Evolutionary conservation across 92 coral and sea anemone species (phyloP).

Genomic region (Meandrina meandrites): DNA sequence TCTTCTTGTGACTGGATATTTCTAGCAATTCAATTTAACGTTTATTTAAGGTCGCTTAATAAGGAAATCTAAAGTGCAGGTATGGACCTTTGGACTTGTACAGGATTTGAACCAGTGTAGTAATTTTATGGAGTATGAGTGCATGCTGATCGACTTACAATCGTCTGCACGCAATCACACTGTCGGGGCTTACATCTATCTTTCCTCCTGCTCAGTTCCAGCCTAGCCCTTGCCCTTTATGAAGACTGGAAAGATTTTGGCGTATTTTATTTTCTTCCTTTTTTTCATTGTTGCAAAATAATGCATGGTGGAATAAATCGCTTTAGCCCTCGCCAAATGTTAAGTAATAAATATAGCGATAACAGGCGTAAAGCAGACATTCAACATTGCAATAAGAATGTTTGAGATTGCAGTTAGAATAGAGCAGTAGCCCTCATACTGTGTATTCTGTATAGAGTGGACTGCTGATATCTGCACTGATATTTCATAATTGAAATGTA

Average conservation of each 20-base stretch:
- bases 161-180: background rate
- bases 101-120: background rate
- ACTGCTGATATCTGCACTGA: background rate
- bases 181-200: background rate
- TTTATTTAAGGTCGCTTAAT: background rate
- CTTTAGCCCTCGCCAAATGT: background rate
- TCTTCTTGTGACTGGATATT: background rate
- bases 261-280: too few species aligned
- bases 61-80: background rate
- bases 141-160: conserved; percentile 3
- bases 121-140: background rate
- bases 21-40: background rate
- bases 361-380: background rate
- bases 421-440: background rate
- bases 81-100: background rate
- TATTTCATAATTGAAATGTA: background rate
- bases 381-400: too few species aligned
- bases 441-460: background rate
- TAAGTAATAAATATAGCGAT: background rate
- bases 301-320: background rate
- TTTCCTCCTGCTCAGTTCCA: background rate
- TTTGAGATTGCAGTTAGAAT: background rate
- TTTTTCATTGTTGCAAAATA: background rate
- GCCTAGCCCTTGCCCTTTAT: background rate
- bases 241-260: background rate